Percentiles rank a stretch among this genome's conserved stretches.
Conservation (phyloP, 1,140 invertebrate species). For the Charaxes varanes region DNA sequence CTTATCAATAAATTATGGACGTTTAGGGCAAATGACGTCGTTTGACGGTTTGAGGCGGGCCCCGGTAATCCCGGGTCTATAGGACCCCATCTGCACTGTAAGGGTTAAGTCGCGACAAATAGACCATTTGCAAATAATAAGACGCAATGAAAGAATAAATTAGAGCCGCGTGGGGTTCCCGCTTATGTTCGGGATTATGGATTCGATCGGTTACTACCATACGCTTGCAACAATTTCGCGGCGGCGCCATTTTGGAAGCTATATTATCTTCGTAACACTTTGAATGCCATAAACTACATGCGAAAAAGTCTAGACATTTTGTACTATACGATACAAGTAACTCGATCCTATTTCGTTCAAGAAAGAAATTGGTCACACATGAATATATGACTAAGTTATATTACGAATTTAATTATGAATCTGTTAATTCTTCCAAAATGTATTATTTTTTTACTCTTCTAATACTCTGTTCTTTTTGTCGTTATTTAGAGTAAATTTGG, state of each 20-base stretch:
- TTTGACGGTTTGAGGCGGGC: slow-evolving; percentile 63
- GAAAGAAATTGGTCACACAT: no score
- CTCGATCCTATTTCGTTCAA: no score
- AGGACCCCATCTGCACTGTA: slow-evolving; percentile 65
- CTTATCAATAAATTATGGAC: slow-evolving; percentile 71
- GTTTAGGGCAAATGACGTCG: slow-evolving; percentile 64
- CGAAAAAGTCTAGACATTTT: no score
- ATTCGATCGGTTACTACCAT: not conserved
- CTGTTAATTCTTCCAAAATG: no score
- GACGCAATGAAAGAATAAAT: slow-evolving; percentile 72
- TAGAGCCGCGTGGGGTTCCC: slow-evolving; percentile 35
- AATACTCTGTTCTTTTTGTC: no score
- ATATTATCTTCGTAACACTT: not conserved
- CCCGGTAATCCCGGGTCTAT: slow-evolving; percentile 53
- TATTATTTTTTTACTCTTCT: no score
- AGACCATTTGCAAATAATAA: slow-evolving; percentile 74
- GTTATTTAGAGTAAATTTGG: no score
- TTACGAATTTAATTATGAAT: no score
- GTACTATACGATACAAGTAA: no score
- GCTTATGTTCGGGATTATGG: slow-evolving; percentile 14
- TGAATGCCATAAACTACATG: no score
- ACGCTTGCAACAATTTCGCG: not conserved
- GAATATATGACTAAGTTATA: no score
- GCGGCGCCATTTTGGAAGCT: not conserved
- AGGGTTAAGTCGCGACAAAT: slow-evolving; percentile 73